Evolutionary conservation across 2,888 invertebrate species (phyloP), one percentile per base, ranked within the genome.

Genomic region (Mythimna albipuncta): DNA sequence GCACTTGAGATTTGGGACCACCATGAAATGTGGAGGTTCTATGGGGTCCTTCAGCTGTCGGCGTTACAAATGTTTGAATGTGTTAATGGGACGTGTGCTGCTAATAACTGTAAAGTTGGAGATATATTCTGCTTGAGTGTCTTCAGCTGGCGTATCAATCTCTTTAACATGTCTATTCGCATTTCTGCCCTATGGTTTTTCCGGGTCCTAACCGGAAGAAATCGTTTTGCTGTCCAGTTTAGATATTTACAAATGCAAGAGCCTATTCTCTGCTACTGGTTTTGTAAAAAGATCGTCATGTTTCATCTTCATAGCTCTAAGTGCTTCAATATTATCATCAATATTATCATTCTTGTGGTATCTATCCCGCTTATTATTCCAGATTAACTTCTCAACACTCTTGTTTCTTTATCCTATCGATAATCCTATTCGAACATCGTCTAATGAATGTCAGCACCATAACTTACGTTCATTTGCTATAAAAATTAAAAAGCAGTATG

Each of bases 1-100:
- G 89, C 86, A 92, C 93, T 94, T 87, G 89, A 93, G 89, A 74
- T 72, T 73, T 74, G 52, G 64, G 85, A 89, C 89, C 89, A 89
- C 89, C 89, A 75, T 86, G 86, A 81, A 82, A 81, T 78, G 64
- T 75, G 67, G 47, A 72, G 54, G 52, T 62, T 57, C 57, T 72
- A 21, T 35, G 58, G 13, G 16, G 21, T 41, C 19, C 64, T 84
- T 78, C 72, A 82, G 77, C 84, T 84, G 80, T 77, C 81, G 64
- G 13, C 26, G 41, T 21, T 41, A 77, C 52, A 83, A 80, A 80
- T 69, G 75, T 75, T 63, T 75, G 52, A 75, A 80, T 83, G 81
- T 76, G 76, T 72, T 73, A 82, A 79, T 79, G 70, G 69, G 75
- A 71, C 73, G 69, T 77, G 73, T 32, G 64, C 67, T 26, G 57